Evolutionary conservation across 1,140 invertebrate genomes (phyloP), one percentile per base, ranked within the genome.

Genomic region (Centruroides vittatus): DNA sequence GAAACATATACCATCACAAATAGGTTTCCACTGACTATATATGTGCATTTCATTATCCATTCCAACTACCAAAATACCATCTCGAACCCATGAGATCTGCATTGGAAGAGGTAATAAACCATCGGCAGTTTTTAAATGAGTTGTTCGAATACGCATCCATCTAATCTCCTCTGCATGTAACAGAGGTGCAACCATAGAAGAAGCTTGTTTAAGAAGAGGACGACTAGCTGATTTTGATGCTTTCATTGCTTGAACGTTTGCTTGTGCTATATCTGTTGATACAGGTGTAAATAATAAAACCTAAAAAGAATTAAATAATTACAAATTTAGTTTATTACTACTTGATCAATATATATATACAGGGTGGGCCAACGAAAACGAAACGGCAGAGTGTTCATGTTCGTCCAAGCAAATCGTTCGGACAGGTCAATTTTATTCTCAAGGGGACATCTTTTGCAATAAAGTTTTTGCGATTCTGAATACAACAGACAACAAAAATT

Each of bases 41-140:
- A 98, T 93, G 69, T 98, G 93, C 92, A 99, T 98, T 74, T 99
- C 96, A 46, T 93, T 98, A 71, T 98, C 93, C 93, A 99, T 98
- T 35, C 94, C 96, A 5, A 98, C 93, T 0, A 99, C 91, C 4
- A 99, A 77, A 64, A 99, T 93, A 4, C 96, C 96, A 70, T 97
- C 93, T 46, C 95, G 80, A 1, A 98, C 94, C 96, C 96, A 99
- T 0, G 91, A 95, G 64, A 98, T 89, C 72, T 97, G 92, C 87
- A 98, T 98, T 0, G 96, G 96, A 12, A 99, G 73, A 0, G 96
- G 93, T 46, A 93, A 90, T 50, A 99, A 73, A 0, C 93, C 93
- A 73, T 99, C 96, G 0, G 93, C 95, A 0, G 95, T 96, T 59
- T 85, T 84, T 7, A 99, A 70, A 66, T 93, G 86, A 35, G 98